Conservation (phyloP, 2,113 vertebrate species). For the Phaethornis superciliosus region DNA sequence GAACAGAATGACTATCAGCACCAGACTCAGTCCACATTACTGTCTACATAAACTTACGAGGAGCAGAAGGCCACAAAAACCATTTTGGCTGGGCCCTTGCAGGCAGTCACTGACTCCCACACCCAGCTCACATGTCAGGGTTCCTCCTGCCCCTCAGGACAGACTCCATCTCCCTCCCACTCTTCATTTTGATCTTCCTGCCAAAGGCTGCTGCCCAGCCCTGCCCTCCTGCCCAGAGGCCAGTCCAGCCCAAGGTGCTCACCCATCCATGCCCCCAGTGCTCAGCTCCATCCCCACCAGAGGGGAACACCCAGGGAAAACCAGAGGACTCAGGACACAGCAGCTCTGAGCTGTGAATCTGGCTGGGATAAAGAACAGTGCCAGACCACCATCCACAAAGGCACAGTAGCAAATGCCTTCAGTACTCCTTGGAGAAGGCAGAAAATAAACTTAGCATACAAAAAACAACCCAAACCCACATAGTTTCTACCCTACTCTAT, state of each 20-base stretch:
- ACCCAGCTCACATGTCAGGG: rapidly evolving
- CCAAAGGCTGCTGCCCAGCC: neutral
- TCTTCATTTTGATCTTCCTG: neutral
- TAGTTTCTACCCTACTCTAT: too few species aligned
- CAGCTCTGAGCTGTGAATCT: neutral
- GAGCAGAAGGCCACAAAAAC: neutral
- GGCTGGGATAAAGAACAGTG: neutral
- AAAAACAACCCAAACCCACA: neutral
- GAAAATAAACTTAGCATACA: neutral
- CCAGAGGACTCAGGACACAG: neutral
- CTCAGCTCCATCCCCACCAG: too few species aligned
- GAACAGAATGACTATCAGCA: neutral
- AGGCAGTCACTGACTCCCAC: neutral
- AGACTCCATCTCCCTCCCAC: neutral
- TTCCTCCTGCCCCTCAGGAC: neutral
- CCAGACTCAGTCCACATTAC: rapidly evolving
- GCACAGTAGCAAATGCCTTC: neutral
- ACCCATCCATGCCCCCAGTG: neutral
- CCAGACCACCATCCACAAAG: rapidly evolving
- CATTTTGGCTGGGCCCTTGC: rapidly evolving
- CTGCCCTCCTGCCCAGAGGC: neutral
- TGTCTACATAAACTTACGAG: rapidly evolving
- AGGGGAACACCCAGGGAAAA: too few species aligned
- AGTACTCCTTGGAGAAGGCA: rapidly evolving
- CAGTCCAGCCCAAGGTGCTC: neutral